These are phyloP conservation scores for Thymelicus acteon DNA, from an alignment of 2,888 invertebrate species.

Conservation along the genomic window DNA sequence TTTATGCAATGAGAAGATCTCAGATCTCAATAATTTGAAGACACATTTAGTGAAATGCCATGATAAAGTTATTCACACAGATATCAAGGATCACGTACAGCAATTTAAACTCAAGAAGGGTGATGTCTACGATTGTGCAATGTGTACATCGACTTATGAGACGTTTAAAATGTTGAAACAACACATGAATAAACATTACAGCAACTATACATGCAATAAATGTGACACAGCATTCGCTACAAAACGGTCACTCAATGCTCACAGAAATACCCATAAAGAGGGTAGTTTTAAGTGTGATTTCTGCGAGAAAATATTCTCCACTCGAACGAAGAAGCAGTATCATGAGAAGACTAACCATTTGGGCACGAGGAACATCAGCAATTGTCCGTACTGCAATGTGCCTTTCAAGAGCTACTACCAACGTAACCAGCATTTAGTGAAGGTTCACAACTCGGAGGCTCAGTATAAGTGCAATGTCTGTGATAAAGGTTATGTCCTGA, in stretches of 20 bases:
- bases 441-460: conserved; percentile 71
- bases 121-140: conserved; percentile 64
- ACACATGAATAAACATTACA: conserved; percentile 75
- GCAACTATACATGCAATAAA: conserved; percentile 62
- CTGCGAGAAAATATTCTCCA: conserved; percentile 71
- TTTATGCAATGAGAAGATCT: conserved; percentile 55
- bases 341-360: conserved; percentile 73
- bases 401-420: conserved; percentile 74
- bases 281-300: conserved; percentile 72
- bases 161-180: conserved; percentile 77
- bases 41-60: conserved; percentile 63
- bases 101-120: conserved; percentile 72
- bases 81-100: conserved; percentile 69
- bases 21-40: conserved; percentile 55
- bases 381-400: conserved; percentile 70
- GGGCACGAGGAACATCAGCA: conserved; percentile 67
- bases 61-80: conserved; percentile 55
- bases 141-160: conserved; percentile 69
- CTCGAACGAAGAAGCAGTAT: conserved; percentile 64
- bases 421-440: conserved; percentile 71
- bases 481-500: conserved; percentile 62
- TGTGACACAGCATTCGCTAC: conserved; percentile 69
- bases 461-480: conserved; percentile 76
- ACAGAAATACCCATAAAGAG: conserved; percentile 62
- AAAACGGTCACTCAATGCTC: conserved; percentile 63